Percentiles rank a stretch among this genome's conserved stretches.
phyloP scores from a whole-genome alignment of 2,113 vertebrate species.

The Clinocottus analis region DNA sequence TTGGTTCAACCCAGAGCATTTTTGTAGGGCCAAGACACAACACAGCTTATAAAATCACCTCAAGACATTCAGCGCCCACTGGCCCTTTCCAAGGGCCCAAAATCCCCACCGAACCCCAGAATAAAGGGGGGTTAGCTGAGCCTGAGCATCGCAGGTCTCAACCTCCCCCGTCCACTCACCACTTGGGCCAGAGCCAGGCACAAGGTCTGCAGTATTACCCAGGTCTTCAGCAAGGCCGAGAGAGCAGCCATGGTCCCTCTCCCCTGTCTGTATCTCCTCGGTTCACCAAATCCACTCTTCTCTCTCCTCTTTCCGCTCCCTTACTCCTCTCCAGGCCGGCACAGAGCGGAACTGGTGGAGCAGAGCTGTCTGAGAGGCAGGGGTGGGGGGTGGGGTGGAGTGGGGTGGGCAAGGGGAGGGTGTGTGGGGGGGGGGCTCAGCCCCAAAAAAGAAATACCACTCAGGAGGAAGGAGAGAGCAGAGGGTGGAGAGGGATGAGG shows the following conservation, averaged over 20 bases:
- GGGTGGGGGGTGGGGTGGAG: slow-evolving; percentile 1
- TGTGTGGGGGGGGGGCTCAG: slow-evolving; percentile 21
- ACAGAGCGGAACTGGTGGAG: slow-evolving; percentile 64
- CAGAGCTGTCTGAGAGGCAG: slow-evolving; percentile 51
- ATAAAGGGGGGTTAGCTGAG: slow-evolving; percentile 19
- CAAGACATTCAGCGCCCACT: not conserved
- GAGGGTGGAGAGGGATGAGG: slow-evolving; percentile 53
- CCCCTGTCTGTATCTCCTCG: slow-evolving; percentile 68
- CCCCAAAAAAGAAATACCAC: slow-evolving; percentile 47
- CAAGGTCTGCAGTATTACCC: slow-evolving; percentile 86
- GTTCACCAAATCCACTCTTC: slow-evolving; percentile 72
- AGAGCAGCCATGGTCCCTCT: slow-evolving; percentile 85
- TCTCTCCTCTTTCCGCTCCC: slow-evolving; percentile 59
- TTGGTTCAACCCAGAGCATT: not conserved
- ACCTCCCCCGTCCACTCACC: slow-evolving; percentile 84
- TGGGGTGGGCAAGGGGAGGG: not conserved
- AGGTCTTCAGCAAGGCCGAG: slow-evolving; percentile 75
- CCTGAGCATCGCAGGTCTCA: slow-evolving; percentile 26
- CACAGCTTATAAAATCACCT: slow-evolving; percentile 6
- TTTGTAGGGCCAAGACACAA: not conserved
- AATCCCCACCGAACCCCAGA: slow-evolving; percentile 10
- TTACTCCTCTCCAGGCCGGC: slow-evolving; percentile 75
- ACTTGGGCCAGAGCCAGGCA: slow-evolving; percentile 92
- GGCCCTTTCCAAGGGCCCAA: slow-evolving; percentile 15
- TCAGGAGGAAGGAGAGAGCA: slow-evolving; percentile 51